A percentile compares a stretch with the other conserved stretches of the same genome.
Conservation (phyloP, 2,797 vertebrate genomes). For the Propithecus deckenii region DNA sequence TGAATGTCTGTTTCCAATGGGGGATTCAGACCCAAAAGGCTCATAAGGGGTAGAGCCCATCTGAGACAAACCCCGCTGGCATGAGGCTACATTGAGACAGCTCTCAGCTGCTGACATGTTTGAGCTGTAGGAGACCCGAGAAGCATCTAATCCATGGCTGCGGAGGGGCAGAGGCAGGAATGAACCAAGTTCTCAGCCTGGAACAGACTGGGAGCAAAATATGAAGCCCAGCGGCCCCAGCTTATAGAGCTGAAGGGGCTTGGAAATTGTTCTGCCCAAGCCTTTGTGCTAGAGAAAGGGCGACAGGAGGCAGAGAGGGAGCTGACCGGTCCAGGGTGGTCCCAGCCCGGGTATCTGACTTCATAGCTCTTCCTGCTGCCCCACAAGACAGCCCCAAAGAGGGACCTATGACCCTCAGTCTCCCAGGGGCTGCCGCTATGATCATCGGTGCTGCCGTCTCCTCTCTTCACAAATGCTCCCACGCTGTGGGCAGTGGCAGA, state of each 20-base stretch:
- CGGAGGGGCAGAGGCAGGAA: background rate
- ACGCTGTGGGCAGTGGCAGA: background rate
- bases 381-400: background rate
- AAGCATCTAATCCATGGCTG: background rate
- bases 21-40: background rate
- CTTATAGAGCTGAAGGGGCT: background rate
- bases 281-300: background rate
- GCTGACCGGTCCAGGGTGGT: background rate
- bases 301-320: background rate
- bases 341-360: background rate
- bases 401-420: background rate
- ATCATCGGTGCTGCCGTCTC: background rate
- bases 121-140: background rate
- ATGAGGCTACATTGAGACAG: background rate
- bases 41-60: background rate
- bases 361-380: too few species aligned
- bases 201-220: background rate
- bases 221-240: background rate
- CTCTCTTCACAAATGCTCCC: rapidly evolving
- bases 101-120: background rate
- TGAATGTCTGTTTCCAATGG: background rate
- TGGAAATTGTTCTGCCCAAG: too few species aligned
- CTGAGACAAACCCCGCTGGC: background rate
- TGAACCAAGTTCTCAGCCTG: background rate
- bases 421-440: background rate